Evolutionary conservation across 2,888 invertebrate genomes (phyloP), one percentile per base, ranked within the genome.

Genomic region (Zhuqinia jingwanae): DNA sequence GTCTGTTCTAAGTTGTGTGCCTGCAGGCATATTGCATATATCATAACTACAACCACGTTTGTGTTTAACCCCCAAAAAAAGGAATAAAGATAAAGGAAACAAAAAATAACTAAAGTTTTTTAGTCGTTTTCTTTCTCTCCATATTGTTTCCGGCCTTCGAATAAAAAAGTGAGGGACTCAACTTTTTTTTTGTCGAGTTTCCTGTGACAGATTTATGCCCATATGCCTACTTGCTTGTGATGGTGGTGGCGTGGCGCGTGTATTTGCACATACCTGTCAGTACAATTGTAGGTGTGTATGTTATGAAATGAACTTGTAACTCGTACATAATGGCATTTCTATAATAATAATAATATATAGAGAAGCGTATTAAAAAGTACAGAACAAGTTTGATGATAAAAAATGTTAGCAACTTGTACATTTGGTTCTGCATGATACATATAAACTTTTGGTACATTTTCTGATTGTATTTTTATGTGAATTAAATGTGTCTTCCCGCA

Each of bases 191-290:
- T n/a, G 10, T 45, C 58, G n/a, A 47, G 60, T 73, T 73, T 75
- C 30, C 45, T 63, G 63, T 75, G 81, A 73, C 73, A 81, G 81
- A 81, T 81, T 81, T 81, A 81, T 81, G 81, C 60, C 42, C n/a
- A n/a, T n/a, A n/a, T n/a, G 65, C n/a, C 36, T 22, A 15, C 15
- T 68, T 8, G 6, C 27, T 65, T 36, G 36, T 8, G 36, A 36
- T 68, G 25, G 22, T 45, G 47, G 20, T 47, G 47, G 10, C 13
- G 42, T 77, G n/a, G 58, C 77, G 36, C 42, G 15, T 75, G 42
- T 58, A 58, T 36, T 6, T 36, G 8, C 36, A 36, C 8, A 36
- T 36, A n/a, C 30, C 42, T 77, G 36, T 58, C 77, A 11, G 15
- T 47, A n/a, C n/a, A n/a, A n/a, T n/a, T n/a, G n/a, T n/a, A n/a